Conservation (phyloP, 2,888 invertebrate species). For the Ischnus inquisitorius region DNA sequence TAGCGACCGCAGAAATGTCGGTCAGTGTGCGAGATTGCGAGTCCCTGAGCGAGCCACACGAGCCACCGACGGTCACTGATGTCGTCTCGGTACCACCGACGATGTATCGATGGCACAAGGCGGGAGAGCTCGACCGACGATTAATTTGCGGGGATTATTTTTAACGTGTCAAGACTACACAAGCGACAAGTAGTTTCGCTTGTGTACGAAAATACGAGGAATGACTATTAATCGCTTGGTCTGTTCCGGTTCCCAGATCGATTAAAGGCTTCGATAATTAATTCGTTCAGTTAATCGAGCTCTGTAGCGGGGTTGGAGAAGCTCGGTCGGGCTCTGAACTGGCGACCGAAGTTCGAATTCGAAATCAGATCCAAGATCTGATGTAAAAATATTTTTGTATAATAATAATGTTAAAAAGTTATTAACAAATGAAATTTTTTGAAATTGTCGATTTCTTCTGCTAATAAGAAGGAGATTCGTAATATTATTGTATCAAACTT, state of each 20-base stretch:
- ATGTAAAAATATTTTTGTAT: no score
- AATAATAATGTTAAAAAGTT: no score
- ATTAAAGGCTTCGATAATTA: constrained; percentile 21
- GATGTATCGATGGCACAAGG: constrained; percentile 22
- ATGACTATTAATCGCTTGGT: constrained; percentile 20
- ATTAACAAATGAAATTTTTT: no score
- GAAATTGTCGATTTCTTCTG: no score
- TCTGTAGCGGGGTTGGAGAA: background rate
- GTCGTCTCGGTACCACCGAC: constrained; percentile 31
- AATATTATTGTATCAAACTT: no score
- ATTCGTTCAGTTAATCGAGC: background rate
- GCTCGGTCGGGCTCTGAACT: background rate
- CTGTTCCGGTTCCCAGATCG: constrained; percentile 30
- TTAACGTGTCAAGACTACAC: constrained; percentile 26
- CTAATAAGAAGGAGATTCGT: no score
- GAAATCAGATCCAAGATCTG: no score
- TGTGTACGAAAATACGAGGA: constrained; percentile 5
- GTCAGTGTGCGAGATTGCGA: constrained; percentile 72
- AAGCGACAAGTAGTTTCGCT: constrained; percentile 20
- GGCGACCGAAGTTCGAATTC: background rate
- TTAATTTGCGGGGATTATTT: constrained; percentile 48
- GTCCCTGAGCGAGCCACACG: constrained; percentile 45
- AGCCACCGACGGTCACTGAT: constrained; percentile 72
- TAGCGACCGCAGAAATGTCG: constrained; percentile 77
- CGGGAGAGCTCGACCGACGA: constrained; percentile 33